phyloP scores from a whole-genome alignment of 2,888 invertebrate species.

The Perizoma flavofasciatum region DNA sequence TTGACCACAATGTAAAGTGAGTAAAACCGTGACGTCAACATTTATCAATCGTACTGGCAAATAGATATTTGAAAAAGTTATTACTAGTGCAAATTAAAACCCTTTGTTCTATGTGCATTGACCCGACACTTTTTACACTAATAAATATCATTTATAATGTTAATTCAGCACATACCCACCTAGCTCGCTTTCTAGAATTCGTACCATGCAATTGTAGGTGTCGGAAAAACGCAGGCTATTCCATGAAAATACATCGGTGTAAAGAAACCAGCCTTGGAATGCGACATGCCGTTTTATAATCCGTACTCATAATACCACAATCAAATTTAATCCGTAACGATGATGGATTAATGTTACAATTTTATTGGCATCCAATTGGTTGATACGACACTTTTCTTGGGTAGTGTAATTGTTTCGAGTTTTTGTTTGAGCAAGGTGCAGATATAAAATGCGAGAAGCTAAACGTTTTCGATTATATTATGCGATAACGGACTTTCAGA shows the following conservation, averaged over 20 bases:
- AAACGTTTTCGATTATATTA: conserved; percentile 57
- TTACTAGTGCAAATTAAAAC: conserved; percentile 1
- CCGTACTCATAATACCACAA: conserved; percentile 60
- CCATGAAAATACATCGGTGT: conserved; percentile 78
- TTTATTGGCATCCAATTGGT: conserved; percentile 65
- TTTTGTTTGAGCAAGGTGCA: conserved; percentile 81
- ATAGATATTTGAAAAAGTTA: conserved; percentile 41
- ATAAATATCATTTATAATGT: conserved; percentile 53
- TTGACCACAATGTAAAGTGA: too few relatives aligned
- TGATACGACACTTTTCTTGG: conserved; percentile 64
- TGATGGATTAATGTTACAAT: conserved; percentile 66
- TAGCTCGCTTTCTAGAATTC: conserved; percentile 80
- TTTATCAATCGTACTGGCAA: conserved; percentile 1
- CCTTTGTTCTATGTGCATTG: conserved; percentile 11
- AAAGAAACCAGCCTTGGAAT: conserved; percentile 78
- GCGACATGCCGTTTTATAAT: conserved; percentile 68
- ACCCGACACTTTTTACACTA: conserved; percentile 16
- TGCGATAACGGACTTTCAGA: conserved; percentile 42
- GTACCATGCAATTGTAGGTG: conserved; percentile 80
- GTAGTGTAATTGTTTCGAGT: conserved; percentile 78
- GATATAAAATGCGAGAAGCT: conserved; percentile 67
- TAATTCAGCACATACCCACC: conserved; percentile 44
- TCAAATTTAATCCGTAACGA: conserved; percentile 67
- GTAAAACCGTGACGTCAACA: not conserved
- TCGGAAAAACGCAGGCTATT: conserved; percentile 80